Base-by-base conservation (phyloP, 2,113 vertebrate species). In the Brachirus orientalis region DNA sequence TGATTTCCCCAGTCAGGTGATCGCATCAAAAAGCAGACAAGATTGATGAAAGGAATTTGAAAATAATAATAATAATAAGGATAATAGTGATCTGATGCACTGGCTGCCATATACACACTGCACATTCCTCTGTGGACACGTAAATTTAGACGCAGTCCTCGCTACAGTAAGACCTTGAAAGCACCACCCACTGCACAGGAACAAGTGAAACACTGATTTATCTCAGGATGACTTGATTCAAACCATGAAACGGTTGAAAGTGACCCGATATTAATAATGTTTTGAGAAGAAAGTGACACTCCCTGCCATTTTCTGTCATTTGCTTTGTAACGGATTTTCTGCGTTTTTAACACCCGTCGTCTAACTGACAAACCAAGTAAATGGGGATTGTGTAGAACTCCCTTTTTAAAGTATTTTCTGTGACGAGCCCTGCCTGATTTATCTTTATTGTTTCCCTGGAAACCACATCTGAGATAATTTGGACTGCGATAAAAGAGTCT, bases 211-310 rank as follows among this genome's bases (percentile, higher is more conserved):
- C 35, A 5, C 5, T 36, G 18, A 48, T 64, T 56, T 17, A 12
- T 52, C 44, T 64, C 48, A 33, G 41, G 10, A 69, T 77, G 60
- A 77, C 13, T 47, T 38, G 60, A 64, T 69, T 64, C 10, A 65
- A 33, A 72, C 38, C 19, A 44, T 55, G 10, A 72, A 65, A 68
- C 19, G 0, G 61, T 51, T 66, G 37, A 38, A 54, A 18, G 16
- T 50, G 19, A 7, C 59, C 20, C 36, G 8, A 63, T 12, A 4
- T 35, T 0, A 10, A 47, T 28, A 55, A 28, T 28, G 28, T 46
- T 57, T 19, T 52, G 4, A 66, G 11, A 61, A 35, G n/a, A 41
- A 38, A 0, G 3, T 54, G 14, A 59, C 46, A 43, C 47, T 37
- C 22, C 12, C 44, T 7, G 3, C 38, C 8, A 3, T 41, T 37